phyloP scores from a whole-genome alignment of 1,140 invertebrate genomes.

The Tribolium madens region DNA sequence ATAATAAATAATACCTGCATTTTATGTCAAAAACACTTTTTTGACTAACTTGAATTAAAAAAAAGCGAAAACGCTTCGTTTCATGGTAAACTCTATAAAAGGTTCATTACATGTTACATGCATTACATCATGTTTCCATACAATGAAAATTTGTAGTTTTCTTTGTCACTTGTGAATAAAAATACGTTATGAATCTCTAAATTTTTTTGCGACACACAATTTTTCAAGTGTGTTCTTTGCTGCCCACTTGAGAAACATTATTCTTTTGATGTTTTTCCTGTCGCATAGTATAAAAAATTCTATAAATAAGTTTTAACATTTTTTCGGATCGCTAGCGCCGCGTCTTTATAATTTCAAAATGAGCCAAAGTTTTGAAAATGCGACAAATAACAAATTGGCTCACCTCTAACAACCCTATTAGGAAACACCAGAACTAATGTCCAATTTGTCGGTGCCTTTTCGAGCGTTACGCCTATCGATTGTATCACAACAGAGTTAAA shows the following conservation, averaged over 20 bases:
- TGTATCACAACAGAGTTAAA: not conserved
- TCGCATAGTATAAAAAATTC: not conserved
- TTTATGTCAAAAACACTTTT: no score
- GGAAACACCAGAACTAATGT: not conserved
- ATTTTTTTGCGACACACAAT: not conserved
- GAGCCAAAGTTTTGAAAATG: not conserved
- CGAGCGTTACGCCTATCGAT: not conserved
- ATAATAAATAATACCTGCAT: no score
- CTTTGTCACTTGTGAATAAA: no score
- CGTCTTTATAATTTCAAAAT: not conserved
- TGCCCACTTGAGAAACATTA: not conserved
- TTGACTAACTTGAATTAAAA: no score
- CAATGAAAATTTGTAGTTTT: no score
- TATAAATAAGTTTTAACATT: not conserved
- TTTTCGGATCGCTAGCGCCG: not conserved
- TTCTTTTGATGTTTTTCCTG: not conserved
- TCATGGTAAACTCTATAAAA: no score
- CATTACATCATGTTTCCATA: no score
- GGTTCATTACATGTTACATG: no score
- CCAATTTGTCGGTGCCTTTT: not conserved
- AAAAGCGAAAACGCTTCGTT: no score
- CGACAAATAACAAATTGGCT: not conserved
- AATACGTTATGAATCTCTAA: not conserved
- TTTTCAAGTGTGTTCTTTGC: not conserved
- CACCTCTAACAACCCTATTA: not conserved